Evolutionary conservation across 2,797 vertebrate species (phyloP).

Genomic region (Pampus argenteus): DNA sequence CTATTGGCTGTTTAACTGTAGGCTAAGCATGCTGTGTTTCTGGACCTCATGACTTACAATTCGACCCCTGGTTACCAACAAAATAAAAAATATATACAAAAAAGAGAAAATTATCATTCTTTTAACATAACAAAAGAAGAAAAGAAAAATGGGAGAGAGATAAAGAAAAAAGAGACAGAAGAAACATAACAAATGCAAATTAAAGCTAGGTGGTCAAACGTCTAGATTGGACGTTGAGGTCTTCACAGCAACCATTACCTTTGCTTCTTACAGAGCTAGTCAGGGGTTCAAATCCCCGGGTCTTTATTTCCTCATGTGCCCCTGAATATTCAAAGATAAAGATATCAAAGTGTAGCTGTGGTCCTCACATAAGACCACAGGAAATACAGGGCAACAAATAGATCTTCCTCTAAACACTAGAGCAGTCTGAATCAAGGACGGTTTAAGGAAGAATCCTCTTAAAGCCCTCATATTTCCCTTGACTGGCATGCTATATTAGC

Average conservation of each 20-base stretch:
- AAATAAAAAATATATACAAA: slow-evolving; percentile 52
- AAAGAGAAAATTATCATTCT: slow-evolving; percentile 17
- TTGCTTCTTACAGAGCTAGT: slow-evolving; percentile 90
- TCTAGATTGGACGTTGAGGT: slow-evolving; percentile 84
- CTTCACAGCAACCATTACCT: slow-evolving; percentile 89
- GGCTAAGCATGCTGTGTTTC: slow-evolving; percentile 77
- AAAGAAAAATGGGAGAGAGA: slow-evolving; percentile 68
- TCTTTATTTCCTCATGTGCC: slow-evolving; percentile 90
- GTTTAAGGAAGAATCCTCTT: slow-evolving; percentile 72
- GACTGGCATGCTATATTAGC: slow-evolving; percentile 66
- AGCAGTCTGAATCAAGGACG: slow-evolving; percentile 70
- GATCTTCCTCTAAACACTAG: slow-evolving; percentile 75
- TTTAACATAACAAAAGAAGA: slow-evolving; percentile 40
- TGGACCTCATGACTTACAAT: slow-evolving; percentile 80
- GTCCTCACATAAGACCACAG: slow-evolving; percentile 84
- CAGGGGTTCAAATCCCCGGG: slow-evolving; percentile 89
- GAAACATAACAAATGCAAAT: slow-evolving; percentile 80
- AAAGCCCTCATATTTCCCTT: slow-evolving; percentile 76
- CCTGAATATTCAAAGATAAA: slow-evolving; percentile 91
- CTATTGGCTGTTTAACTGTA: slow-evolving; percentile 55
- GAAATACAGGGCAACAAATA: slow-evolving; percentile 83
- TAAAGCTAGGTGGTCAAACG: slow-evolving; percentile 83
- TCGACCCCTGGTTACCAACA: slow-evolving; percentile 85
- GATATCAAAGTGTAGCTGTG: slow-evolving; percentile 87
- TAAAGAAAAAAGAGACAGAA: slow-evolving; percentile 71